Percentiles rank a stretch among this genome's conserved stretches.
These are phyloP conservation scores for Setophaga petechia DNA, from an alignment of 2,113 vertebrate species.

Conservation along the genomic window DNA sequence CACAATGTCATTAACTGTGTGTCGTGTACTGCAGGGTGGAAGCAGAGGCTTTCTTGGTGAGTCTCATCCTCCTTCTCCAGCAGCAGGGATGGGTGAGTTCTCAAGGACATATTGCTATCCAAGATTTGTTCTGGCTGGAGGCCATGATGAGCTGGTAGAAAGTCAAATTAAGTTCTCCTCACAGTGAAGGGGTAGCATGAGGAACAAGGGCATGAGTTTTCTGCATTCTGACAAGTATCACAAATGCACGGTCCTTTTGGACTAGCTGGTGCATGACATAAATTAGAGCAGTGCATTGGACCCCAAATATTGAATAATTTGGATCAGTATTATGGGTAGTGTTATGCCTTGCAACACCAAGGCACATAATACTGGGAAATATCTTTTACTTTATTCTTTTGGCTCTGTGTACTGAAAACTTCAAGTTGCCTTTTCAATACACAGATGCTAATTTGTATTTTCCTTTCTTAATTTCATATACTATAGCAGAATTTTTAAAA, in stretches of 20 bases:
- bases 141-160: neutral
- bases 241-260: neutral
- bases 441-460: neutral
- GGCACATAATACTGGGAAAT: neutral
- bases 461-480: neutral
- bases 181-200: neutral
- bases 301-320: neutral
- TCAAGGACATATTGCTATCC: neutral
- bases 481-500: neutral
- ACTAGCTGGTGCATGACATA: neutral
- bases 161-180: neutral
- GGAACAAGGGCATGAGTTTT: neutral
- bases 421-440: neutral
- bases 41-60: neutral
- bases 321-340: neutral
- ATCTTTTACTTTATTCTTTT: neutral
- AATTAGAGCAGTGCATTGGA: neutral
- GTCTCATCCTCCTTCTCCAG: neutral
- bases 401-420: neutral
- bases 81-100: neutral
- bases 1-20: rapidly evolving
- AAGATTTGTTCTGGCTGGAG: neutral
- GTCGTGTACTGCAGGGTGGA: neutral
- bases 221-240: neutral
- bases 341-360: neutral